Conservation (phyloP, 2,113 vertebrate species). For the Phylloscopus trochiloides region DNA sequence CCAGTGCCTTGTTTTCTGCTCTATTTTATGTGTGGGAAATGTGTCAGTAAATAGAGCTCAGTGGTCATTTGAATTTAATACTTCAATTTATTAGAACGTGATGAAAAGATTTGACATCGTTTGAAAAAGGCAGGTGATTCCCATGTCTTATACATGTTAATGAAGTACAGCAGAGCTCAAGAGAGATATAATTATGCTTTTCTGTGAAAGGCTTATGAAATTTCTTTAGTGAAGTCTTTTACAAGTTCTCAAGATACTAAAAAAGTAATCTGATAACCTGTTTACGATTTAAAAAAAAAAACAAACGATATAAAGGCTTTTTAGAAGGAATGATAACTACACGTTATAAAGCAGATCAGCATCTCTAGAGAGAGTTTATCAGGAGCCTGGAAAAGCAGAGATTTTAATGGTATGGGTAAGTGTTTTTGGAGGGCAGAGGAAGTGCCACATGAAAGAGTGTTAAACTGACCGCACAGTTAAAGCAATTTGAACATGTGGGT, state of each 20-base stretch:
- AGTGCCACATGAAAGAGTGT: background rate
- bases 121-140: constrained; percentile 5
- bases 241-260: background rate
- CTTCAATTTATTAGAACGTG: background rate
- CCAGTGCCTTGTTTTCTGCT: background rate
- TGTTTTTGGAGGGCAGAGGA: background rate
- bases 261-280: background rate
- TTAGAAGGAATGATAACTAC: background rate
- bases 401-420: background rate
- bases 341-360: background rate
- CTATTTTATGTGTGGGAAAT: background rate
- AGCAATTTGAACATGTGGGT: background rate
- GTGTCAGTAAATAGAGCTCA: background rate
- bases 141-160: background rate
- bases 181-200: background rate
- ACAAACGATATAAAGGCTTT: background rate
- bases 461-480: background rate
- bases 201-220: background rate
- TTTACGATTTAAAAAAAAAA: background rate
- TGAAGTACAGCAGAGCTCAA: background rate
- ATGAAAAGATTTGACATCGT: background rate
- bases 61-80: background rate
- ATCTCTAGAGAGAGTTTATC: background rate
- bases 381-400: background rate
- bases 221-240: background rate